Base-by-base conservation (phyloP, 53 echinoderm and acorn worm species). In the Echinarachnius parma region DNA sequence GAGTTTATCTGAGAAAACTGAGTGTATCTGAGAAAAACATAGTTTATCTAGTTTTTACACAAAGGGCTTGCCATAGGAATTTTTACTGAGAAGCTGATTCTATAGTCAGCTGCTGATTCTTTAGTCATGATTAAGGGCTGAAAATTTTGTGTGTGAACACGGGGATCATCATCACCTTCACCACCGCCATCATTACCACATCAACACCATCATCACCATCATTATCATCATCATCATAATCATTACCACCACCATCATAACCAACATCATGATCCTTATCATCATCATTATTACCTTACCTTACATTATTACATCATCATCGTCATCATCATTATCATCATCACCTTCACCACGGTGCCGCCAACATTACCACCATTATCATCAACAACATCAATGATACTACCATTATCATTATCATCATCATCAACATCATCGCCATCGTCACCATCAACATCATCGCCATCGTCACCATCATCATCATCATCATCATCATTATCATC, bases 81-180 rank as follows among this genome's bases (percentile, higher is more conserved):
- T n/a, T n/a, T n/a, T n/a, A n/a, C n/a, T n/a, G n/a, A n/a, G n/a
- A n/a, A n/a, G n/a, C n/a, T n/a, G n/a, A n/a, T n/a, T n/a, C n/a
- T n/a, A n/a, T n/a, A n/a, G n/a, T n/a, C n/a, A n/a, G n/a, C n/a
- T n/a, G n/a, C n/a, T n/a, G n/a, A n/a, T n/a, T n/a, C n/a, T n/a
- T n/a, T n/a, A n/a, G n/a, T n/a, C n/a, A n/a, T n/a, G n/a, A n/a
- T n/a, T n/a, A n/a, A n/a, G n/a, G n/a, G n/a, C n/a, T n/a, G n/a
- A n/a, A n/a, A n/a, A n/a, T n/a, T n/a, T n/a, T n/a, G n/a, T n/a
- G n/a, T n/a, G n/a, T n/a, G n/a, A n/a, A n/a, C n/a, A n/a, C n/a
- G n/a, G n/a, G n/a, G n/a, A 7, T 28, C 57, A 57, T 57, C 28
- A 57, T 57, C 57, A 57, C 27, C 61, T n/a, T 33, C 63, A 62